Conservation (phyloP, 92 coral and sea anemone genomes). For the Epizoanthus fatuus region DNA sequence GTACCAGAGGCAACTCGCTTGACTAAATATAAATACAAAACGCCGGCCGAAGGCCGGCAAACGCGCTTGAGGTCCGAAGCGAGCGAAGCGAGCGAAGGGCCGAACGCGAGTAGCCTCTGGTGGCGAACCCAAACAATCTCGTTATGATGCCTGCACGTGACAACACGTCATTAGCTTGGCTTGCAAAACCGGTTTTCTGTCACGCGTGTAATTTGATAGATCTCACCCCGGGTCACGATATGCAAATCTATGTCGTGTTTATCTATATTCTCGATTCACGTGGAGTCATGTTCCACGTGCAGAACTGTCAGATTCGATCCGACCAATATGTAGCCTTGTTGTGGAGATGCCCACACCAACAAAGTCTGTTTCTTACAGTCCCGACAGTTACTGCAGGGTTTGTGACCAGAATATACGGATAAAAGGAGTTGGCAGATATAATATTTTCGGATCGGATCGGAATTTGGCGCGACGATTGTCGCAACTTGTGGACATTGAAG, state of each 20-base stretch:
- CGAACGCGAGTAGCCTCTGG: slow-evolving; percentile 4
- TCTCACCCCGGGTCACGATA: background rate
- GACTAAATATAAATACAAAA: too few relatives aligned
- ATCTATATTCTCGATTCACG: slow-evolving; percentile 8
- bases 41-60: too few relatives aligned
- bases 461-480: slow-evolving; percentile 19
- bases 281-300: slow-evolving; percentile 11
- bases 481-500: background rate
- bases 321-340: background rate
- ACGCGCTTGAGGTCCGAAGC: background rate
- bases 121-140: background rate
- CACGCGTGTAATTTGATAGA: background rate
- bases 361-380: background rate
- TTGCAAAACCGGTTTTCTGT: background rate
- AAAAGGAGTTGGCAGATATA: slow-evolving; percentile 2
- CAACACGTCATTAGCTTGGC: too few relatives aligned
- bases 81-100: background rate
- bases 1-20: too few relatives aligned
- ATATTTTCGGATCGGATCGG: background rate
- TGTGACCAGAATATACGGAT: slow-evolving; percentile 3
- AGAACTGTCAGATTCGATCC: slow-evolving; percentile 5
- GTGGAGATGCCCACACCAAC: background rate
- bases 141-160: background rate
- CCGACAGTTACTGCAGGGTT: background rate
- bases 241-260: slow-evolving; percentile 4